Percentiles rank a stretch among this genome's conserved stretches.
Conservation (phyloP, 35 echinoderm and acorn worm species). For the Stichopus chloronotus region DNA sequence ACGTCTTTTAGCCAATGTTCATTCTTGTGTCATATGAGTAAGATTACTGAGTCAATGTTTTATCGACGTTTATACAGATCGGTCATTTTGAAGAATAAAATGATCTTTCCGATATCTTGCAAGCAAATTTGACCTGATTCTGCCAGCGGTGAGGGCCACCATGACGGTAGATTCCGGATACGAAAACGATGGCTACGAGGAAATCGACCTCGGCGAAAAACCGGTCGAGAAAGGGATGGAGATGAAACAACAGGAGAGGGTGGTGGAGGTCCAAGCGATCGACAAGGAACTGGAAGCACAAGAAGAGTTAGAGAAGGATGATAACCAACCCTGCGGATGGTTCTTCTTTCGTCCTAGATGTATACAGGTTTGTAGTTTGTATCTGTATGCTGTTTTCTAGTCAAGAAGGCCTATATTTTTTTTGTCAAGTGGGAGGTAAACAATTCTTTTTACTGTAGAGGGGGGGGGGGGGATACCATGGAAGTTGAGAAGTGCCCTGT, state of each 20-base stretch:
- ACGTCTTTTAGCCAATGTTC: too few relatives aligned
- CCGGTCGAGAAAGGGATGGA: constrained; percentile 18
- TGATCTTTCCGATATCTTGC: too few relatives aligned
- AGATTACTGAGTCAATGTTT: too few relatives aligned
- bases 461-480: too few relatives aligned
- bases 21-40: too few relatives aligned
- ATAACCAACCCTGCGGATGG: constrained; percentile 71
- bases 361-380: constrained; percentile 48
- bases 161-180: constrained; percentile 25
- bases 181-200: constrained; percentile 24
- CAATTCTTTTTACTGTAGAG: background rate
- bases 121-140: too few relatives aligned
- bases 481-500: too few relatives aligned
- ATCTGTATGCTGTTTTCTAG: background rate
- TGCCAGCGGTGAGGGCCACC: background rate
- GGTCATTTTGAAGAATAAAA: too few relatives aligned
- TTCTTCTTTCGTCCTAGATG: constrained; percentile 52
- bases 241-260: constrained; percentile 35
- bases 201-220: background rate
- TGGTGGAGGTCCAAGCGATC: constrained; percentile 16
- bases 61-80: too few relatives aligned
- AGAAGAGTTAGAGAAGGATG: constrained; percentile 27
- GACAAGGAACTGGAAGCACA: constrained; percentile 36
- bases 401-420: background rate
- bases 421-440: background rate